phyloP scores from a whole-genome alignment of 2,888 invertebrate genomes.

The Keiferia lycopersicella region DNA sequence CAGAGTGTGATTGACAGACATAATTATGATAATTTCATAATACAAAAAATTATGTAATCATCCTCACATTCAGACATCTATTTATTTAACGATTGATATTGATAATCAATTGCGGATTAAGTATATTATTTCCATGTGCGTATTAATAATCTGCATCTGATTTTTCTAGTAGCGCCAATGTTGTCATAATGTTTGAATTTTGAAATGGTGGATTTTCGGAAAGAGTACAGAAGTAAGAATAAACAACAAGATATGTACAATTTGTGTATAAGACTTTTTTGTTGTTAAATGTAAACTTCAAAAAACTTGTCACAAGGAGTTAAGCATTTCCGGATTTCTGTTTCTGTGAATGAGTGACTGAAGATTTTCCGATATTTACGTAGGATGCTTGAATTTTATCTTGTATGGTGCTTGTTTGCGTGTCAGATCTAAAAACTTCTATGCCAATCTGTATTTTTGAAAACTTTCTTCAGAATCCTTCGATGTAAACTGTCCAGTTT shows the following conservation, averaged over 20 bases:
- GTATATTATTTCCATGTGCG: too few relatives aligned
- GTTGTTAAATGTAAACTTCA: neutral
- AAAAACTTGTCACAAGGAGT: neutral
- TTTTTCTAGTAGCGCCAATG: neutral
- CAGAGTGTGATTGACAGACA: too few relatives aligned
- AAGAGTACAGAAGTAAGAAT: neutral
- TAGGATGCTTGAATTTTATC: constrained; percentile 14
- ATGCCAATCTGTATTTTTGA: constrained; percentile 10
- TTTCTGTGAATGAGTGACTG: neutral
- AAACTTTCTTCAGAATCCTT: constrained; percentile 2
- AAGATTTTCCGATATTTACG: neutral
- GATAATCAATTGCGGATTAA: neutral
- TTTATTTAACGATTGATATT: too few relatives aligned
- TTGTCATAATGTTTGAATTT: neutral
- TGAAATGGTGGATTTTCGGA: neutral
- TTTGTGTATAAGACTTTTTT: neutral
- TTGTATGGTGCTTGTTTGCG: constrained; percentile 44
- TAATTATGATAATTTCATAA: neutral
- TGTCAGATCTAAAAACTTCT: constrained; percentile 12
- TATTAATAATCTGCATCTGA: neutral
- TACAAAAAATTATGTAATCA: neutral
- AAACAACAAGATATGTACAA: constrained; percentile 9
- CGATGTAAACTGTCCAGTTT: constrained; percentile 20
- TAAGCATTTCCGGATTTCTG: neutral
- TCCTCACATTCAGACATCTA: neutral